phyloP scores from a whole-genome alignment of 2,113 vertebrate species.

The Anhinga anhinga region DNA sequence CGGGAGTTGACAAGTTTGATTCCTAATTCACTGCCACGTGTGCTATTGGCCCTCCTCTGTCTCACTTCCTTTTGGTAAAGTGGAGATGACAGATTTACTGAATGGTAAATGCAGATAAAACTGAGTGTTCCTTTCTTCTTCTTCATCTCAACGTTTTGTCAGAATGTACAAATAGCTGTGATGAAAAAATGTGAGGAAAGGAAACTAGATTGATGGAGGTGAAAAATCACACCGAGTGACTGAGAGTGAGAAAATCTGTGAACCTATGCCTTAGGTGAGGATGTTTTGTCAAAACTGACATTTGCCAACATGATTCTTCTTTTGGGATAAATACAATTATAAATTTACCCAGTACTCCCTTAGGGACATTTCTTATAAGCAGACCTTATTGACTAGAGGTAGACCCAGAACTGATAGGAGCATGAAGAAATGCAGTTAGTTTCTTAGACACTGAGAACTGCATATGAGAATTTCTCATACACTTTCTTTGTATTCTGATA shows the following conservation, averaged over 20 bases:
- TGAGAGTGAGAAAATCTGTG: slow-evolving; percentile 1
- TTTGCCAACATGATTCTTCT: background rate
- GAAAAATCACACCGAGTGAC: slow-evolving; percentile 19
- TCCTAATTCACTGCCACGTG: background rate
- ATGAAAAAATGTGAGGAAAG: background rate
- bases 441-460: background rate
- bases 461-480: background rate
- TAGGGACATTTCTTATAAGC: background rate
- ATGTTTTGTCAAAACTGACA: slow-evolving; percentile 27
- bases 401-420: background rate
- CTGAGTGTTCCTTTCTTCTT: background rate
- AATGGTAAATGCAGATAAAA: slow-evolving; percentile 2
- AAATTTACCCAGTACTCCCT: background rate
- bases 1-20: background rate
- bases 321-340: background rate
- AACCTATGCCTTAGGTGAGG: slow-evolving; percentile 2
- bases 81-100: slow-evolving; percentile 13
- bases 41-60: background rate
- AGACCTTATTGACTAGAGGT: background rate
- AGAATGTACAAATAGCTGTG: slow-evolving; percentile 10
- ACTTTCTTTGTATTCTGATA: background rate
- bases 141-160: background rate
- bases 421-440: background rate
- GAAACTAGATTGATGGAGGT: slow-evolving; percentile 23
- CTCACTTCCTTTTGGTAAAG: background rate